phyloP scores from a whole-genome alignment of 2,113 vertebrate genomes.

The Barnardius zonarius region DNA sequence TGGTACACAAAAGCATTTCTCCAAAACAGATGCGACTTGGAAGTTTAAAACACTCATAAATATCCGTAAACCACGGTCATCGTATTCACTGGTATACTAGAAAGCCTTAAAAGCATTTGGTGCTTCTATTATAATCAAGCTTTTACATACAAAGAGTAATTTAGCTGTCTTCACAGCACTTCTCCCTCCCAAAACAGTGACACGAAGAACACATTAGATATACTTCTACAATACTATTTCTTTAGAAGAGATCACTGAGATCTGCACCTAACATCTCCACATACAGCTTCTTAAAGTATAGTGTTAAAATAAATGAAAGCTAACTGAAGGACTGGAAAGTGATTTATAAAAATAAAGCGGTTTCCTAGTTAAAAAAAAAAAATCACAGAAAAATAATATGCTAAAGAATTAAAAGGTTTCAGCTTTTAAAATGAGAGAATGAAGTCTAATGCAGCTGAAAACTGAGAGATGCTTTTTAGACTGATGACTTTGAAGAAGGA shows the following conservation, averaged over 20 bases:
- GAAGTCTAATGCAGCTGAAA: background rate
- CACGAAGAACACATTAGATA: background rate
- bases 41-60: background rate
- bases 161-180: constrained; percentile 41
- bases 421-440: background rate
- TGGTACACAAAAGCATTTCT: background rate
- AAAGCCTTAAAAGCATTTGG: constrained; percentile 33
- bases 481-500: background rate
- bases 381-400: background rate
- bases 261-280: background rate
- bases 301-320: background rate
- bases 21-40: background rate
- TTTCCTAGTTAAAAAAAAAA: background rate
- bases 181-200: background rate
- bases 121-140: background rate
- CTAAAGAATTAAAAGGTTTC: background rate
- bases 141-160: constrained; percentile 45
- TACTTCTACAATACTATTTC: background rate
- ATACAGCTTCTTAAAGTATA: background rate
- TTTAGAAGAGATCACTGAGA: background rate
- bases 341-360: background rate
- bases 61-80: background rate
- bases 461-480: background rate
- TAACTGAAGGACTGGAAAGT: background rate
- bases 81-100: background rate